phyloP scores from a whole-genome alignment of 1,140 invertebrate genomes.

The Pseudomyrmex dendroicus region DNA sequence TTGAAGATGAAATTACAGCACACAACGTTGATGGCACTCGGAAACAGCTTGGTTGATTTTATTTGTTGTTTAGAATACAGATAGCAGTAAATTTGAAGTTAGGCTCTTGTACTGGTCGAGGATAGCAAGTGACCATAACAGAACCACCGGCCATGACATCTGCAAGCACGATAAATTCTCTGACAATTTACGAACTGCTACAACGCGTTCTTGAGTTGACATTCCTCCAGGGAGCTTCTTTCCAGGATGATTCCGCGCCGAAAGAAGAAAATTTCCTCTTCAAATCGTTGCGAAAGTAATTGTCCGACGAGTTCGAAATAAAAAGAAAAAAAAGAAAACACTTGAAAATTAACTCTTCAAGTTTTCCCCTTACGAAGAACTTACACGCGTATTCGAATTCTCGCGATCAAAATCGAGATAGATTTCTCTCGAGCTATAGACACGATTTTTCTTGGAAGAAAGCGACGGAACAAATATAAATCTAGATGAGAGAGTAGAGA shows the following conservation, averaged over 20 bases:
- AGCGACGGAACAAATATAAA: constrained; percentile 6
- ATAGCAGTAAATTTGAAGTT: constrained; percentile 1
- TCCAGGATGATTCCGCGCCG: constrained; percentile 11
- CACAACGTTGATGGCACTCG: neutral
- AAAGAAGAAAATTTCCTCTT: constrained; percentile 5
- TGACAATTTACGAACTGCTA: constrained; percentile 40
- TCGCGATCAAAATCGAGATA: no score
- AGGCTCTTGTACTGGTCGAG: constrained; percentile 9
- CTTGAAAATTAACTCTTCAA: no score
- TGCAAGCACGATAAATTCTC: constrained; percentile 51
- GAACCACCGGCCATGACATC: constrained; percentile 49
- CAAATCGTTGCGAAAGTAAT: constrained; percentile 29
- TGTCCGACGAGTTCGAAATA: neutral
- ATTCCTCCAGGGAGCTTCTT: constrained; percentile 36
- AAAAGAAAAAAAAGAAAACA: no score
- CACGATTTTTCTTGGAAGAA: neutral
- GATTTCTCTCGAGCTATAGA: neutral
- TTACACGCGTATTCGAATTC: no score
- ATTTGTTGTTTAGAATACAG: constrained; percentile 12
- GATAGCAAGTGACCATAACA: constrained; percentile 39
- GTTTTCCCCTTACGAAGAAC: no score
- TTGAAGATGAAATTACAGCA: neutral
- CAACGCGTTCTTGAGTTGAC: constrained; percentile 15
- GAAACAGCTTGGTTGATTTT: neutral
- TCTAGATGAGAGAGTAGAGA: neutral